Evolutionary conservation across 2,888 invertebrate genomes (phyloP).

Genomic region (Hydrotaea diabolus): DNA sequence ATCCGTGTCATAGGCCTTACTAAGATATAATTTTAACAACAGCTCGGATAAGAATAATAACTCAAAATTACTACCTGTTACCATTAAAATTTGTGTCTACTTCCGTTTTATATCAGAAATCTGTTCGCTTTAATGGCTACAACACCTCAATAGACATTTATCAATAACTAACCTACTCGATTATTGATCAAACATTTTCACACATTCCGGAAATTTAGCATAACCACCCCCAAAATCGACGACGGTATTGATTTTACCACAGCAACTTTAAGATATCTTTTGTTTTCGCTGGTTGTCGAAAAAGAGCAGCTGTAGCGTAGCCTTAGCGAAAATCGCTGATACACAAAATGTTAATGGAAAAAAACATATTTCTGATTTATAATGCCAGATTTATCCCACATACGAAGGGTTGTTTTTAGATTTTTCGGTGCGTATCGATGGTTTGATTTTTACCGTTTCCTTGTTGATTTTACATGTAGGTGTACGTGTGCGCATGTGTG

Average conservation of each 20-base stretch:
- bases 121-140: not conserved
- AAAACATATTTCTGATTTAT: conserved; percentile 45
- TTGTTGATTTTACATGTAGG: conserved; percentile 46
- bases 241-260: not conserved
- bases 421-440: not conserved
- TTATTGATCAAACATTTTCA: conserved; percentile 11
- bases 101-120: conserved; percentile 47
- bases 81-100: not conserved
- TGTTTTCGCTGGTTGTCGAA: conserved; percentile 34
- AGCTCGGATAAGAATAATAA: too few species aligned
- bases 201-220: conserved; percentile 34
- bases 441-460: conserved; percentile 51
- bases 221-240: conserved; percentile 38
- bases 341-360: conserved; percentile 23
- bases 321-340: not conserved
- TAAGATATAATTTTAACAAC: too few species aligned
- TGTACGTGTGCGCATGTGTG: conserved; percentile 13
- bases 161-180: not conserved
- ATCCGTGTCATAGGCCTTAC: too few species aligned
- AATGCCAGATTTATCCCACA: conserved; percentile 12
- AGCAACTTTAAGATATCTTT: not conserved
- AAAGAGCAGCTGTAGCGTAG: conserved; percentile 56
- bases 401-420: conserved; percentile 50
- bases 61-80: too few species aligned
- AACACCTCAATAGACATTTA: conserved; percentile 1